Evolutionary conservation across 2,888 invertebrate species (phyloP), one percentile per base, ranked within the genome.

Genomic region (Furcula furcula): DNA sequence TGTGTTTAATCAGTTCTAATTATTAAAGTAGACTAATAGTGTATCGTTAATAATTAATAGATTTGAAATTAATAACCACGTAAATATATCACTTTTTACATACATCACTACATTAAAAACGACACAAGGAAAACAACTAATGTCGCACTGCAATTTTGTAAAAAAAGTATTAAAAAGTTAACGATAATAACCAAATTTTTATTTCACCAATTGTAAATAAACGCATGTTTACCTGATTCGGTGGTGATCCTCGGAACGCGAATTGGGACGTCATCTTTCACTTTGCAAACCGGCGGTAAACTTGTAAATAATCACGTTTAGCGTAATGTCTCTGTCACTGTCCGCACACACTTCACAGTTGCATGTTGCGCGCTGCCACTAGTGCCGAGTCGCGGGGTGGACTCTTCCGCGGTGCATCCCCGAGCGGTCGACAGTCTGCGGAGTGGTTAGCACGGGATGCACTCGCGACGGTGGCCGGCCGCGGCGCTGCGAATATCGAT

Each of bases 231-330:
- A 89, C 89, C 89, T 88, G 89, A 58, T 87, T 89, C 34, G 89
- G 89, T 36, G 89, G 89, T 49, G 89, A 89, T 78, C 89, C 88
- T 72, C 89, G 67, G 75, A 88, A 89, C 55, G 89, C 89, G 59
- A 89, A 89, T 65, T 89, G 89, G 52, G 89, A 89, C 45, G 88
- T 89, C 89, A 89, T 89, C 69, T 76, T 79, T 69, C 75, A 77
- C 79, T 69, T 55, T 58, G 48, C 54, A 76, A 69, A 58, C 72
- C 58, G 72, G 37, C 46, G 54, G 49, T 60, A 59, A 74, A 72
- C 72, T 67, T 63, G 64, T 64, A 61, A 65, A 65, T 61, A 54
- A 71, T 63, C 80, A 79, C 79, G 73, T 60, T 59, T 59, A 58
- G 62, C 56, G 51, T 55, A 65, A 63, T 56, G 72, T 73, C 55